Percentiles rank a stretch among this genome's conserved stretches.
Conservation (phyloP, 2,113 vertebrate species). For the Phalacrocorax brasilianus region DNA sequence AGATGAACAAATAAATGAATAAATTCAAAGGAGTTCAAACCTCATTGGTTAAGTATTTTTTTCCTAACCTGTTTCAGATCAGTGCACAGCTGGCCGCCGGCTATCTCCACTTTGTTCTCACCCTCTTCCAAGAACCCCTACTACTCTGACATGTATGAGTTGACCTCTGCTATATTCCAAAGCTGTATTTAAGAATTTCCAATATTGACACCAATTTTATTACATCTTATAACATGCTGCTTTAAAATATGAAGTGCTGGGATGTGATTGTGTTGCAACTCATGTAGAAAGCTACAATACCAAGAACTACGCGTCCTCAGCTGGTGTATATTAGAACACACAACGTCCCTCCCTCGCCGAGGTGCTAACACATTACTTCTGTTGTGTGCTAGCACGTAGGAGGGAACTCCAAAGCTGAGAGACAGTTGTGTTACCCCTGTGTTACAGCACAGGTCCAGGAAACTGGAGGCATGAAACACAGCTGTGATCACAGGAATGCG, state of each 20-base stretch:
- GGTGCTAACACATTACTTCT: not conserved
- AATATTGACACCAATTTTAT: not conserved
- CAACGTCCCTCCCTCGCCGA: not conserved
- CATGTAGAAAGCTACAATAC: not conserved
- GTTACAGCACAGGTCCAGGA: not conserved
- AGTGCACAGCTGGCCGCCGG: not conserved
- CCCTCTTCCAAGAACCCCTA: not conserved
- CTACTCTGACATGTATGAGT: not conserved
- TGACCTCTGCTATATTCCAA: not conserved
- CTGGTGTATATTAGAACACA: not conserved
- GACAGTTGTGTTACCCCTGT: not conserved
- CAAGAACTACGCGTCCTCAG: not conserved
- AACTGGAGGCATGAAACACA: not conserved
- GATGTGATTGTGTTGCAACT: not conserved
- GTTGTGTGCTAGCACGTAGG: not conserved
- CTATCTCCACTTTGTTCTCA: not conserved
- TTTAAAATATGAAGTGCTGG: not conserved
- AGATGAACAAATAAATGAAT: not conserved
- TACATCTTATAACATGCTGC: not conserved
- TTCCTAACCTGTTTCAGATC: constrained; percentile 8
- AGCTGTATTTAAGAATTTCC: not conserved
- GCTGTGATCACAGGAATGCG: not conserved
- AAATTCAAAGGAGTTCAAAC: not conserved
- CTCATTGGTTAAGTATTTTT: not conserved
- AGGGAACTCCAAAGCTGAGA: not conserved